Percentiles rank a stretch among this genome's conserved stretches.
Evolutionary conservation across 1,140 invertebrate species (phyloP).

Genomic region (Condylostylus longicornis): DNA sequence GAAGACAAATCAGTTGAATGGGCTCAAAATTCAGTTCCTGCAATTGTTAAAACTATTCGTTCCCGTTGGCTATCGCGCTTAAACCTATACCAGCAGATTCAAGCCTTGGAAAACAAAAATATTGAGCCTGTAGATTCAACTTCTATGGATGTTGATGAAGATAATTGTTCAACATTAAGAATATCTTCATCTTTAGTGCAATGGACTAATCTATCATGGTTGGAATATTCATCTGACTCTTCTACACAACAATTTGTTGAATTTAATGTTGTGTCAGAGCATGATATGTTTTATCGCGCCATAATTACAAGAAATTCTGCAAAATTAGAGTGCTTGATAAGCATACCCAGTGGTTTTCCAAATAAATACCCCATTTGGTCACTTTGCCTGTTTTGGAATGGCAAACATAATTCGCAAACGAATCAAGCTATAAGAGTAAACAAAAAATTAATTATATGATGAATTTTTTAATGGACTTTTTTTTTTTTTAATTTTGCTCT

Average conservation of each 20-base stretch:
- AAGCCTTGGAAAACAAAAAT: constrained; percentile 53
- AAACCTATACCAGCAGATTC: constrained; percentile 59
- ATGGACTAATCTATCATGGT: constrained; percentile 50
- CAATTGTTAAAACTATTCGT: constrained; percentile 43
- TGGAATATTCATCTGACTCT: constrained; percentile 42
- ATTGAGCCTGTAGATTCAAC: constrained; percentile 17
- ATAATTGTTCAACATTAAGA: constrained; percentile 25
- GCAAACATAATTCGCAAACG: constrained; percentile 43
- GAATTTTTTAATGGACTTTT: neutral
- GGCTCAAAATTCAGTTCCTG: constrained; percentile 37
- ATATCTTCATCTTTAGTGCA: constrained; percentile 44
- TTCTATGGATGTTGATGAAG: constrained; percentile 24
- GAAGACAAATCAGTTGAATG: constrained; percentile 18
- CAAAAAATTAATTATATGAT: neutral
- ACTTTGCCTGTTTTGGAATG: constrained; percentile 54
- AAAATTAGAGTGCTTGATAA: constrained; percentile 58
- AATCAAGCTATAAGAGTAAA: constrained; percentile 53
- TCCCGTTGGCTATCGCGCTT: constrained; percentile 54
- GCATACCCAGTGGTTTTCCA: constrained; percentile 70
- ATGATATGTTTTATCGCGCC: constrained; percentile 53
- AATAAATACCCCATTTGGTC: constrained; percentile 58
- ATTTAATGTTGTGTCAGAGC: constrained; percentile 38
- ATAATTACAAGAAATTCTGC: constrained; percentile 55
- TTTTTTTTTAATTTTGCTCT: constrained; percentile 8
- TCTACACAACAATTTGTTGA: constrained; percentile 37